phyloP scores from a whole-genome alignment of 2,797 vertebrate genomes.

The Pitangus sulphuratus region DNA sequence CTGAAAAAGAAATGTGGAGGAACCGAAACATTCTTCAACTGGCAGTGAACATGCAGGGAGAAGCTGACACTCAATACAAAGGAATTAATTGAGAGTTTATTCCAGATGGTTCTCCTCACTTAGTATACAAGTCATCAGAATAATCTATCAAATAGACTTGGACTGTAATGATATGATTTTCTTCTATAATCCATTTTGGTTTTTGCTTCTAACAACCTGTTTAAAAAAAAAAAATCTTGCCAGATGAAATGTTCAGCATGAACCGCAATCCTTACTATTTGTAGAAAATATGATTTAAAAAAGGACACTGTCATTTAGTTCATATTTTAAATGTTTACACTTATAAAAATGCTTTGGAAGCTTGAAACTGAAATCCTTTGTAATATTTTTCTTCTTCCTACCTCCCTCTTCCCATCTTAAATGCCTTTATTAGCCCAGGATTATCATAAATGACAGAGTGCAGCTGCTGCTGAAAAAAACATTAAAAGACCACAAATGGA shows the following conservation, averaged over 20 bases:
- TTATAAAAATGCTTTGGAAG: slow-evolving; percentile 83
- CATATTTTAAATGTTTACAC: slow-evolving; percentile 77
- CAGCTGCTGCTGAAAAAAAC: slow-evolving; percentile 43
- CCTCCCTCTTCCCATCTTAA: slow-evolving; percentile 65
- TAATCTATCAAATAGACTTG: slow-evolving; percentile 77
- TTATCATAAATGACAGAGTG: slow-evolving; percentile 65
- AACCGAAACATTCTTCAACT: slow-evolving; percentile 4
- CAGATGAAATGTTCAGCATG: slow-evolving; percentile 76
- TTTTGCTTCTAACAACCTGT: slow-evolving; percentile 70
- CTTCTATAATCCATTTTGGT: slow-evolving; percentile 73
- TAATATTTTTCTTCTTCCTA: slow-evolving; percentile 57
- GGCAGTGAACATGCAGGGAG: slow-evolving; percentile 62
- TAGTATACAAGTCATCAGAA: slow-evolving; percentile 78
- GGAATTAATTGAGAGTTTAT: slow-evolving; percentile 83
- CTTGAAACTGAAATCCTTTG: slow-evolving; percentile 73
- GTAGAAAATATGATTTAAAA: slow-evolving; percentile 81
- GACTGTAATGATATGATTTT: slow-evolving; percentile 67
- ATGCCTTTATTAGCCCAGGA: slow-evolving; percentile 65
- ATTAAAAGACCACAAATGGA: slow-evolving; percentile 37
- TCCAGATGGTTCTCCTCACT: slow-evolving; percentile 79
- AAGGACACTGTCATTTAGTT: slow-evolving; percentile 77
- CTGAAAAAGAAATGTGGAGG: not conserved
- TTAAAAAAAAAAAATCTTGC: slow-evolving; percentile 62
- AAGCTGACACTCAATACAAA: slow-evolving; percentile 77
- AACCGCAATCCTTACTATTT: slow-evolving; percentile 74